Evolutionary conservation across 1,140 invertebrate species (phyloP).

Genomic region (Formica exsecta): DNA sequence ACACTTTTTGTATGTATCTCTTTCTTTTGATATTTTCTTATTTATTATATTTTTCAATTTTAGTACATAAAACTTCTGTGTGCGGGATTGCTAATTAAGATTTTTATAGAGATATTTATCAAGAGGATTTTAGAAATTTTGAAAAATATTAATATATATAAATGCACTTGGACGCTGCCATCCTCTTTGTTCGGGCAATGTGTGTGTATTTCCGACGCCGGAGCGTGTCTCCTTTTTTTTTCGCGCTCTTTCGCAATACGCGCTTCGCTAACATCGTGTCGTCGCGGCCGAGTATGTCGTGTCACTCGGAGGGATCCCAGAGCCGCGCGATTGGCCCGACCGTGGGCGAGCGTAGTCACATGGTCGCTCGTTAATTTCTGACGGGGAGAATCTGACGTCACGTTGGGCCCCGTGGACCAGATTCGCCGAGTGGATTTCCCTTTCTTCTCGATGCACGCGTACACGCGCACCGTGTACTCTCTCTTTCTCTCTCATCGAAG

Average conservation of each 20-base stretch:
- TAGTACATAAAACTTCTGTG: background rate
- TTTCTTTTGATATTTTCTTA: background rate
- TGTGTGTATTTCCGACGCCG: constrained; percentile 23
- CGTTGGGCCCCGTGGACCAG: constrained; percentile 65
- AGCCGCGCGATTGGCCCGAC: constrained; percentile 67
- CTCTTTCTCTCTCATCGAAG: background rate
- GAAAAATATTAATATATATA: background rate
- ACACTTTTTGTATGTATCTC: background rate
- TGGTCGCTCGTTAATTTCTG: constrained; percentile 71
- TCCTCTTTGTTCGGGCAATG: constrained; percentile 39
- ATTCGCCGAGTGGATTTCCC: constrained; percentile 67
- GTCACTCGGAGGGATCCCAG: constrained; percentile 63
- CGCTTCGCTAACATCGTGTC: constrained; percentile 65
- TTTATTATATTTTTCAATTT: background rate
- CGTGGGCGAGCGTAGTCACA: constrained; percentile 65
- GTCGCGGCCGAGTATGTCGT: constrained; percentile 55
- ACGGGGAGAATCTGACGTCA: constrained; percentile 73
- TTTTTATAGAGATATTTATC: background rate
- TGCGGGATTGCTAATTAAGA: background rate
- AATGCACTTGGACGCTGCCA: background rate
- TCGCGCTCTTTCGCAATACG: constrained; percentile 73
- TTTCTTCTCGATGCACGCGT: constrained; percentile 60
- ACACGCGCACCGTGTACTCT: no score
- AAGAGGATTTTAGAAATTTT: background rate
- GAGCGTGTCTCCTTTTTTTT: constrained; percentile 49